Conservation (phyloP, 2,888 invertebrate species). For the Morinoia aosen region DNA sequence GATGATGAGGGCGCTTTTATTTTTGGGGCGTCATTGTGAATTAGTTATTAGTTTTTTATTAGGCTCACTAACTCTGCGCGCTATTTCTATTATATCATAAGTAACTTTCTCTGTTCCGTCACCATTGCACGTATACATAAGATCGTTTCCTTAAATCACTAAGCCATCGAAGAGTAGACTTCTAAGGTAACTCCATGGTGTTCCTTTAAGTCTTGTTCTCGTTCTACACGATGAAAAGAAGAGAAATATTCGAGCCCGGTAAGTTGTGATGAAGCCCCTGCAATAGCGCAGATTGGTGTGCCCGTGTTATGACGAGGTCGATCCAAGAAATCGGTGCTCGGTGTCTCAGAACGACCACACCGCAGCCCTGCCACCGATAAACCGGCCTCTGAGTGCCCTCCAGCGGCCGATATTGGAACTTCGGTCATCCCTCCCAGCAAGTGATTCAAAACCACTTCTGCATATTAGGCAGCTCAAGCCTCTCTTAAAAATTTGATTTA, state of each 20-base stretch:
- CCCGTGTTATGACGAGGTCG: constrained; percentile 8
- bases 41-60: not conserved
- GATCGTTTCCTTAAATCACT: not conserved
- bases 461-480: not conserved
- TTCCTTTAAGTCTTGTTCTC: not conserved
- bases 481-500: not conserved
- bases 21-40: not conserved
- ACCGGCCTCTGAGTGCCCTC: not conserved
- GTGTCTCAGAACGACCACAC: not conserved
- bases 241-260: not conserved
- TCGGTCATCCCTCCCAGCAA: not conserved
- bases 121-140: not conserved
- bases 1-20: too few relatives aligned
- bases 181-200: not conserved
- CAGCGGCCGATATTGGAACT: constrained; percentile 19
- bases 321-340: constrained; percentile 31
- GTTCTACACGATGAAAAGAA: not conserved
- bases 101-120: not conserved
- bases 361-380: not conserved
- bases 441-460: constrained; percentile 2
- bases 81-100: not conserved
- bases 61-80: not conserved
- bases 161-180: not conserved
- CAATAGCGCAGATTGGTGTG: constrained; percentile 44
- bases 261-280: not conserved